A percentile compares a stretch with the other conserved stretches of the same genome.
phyloP scores from a whole-genome alignment of 2,888 invertebrate species.

The Clivina fossor region DNA sequence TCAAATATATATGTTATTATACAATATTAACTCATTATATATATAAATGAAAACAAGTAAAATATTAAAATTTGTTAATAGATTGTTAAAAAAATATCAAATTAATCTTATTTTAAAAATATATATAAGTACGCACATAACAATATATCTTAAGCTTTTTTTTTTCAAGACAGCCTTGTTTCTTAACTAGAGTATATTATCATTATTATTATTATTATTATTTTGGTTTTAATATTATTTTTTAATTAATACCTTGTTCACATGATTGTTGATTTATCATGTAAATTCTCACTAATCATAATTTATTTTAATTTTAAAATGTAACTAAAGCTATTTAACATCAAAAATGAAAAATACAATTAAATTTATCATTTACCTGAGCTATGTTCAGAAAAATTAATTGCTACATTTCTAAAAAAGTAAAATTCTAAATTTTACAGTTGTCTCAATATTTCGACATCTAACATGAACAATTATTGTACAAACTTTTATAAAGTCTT shows the following conservation, averaged over 20 bases:
- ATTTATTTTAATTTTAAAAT: conserved; percentile 9
- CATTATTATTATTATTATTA: conserved; percentile 16
- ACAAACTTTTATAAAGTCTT: not conserved
- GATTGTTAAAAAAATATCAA: too few species aligned
- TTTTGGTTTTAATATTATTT: conserved; percentile 16
- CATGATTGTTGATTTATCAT: conserved; percentile 26
- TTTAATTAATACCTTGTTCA: conserved; percentile 31
- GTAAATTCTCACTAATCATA: conserved; percentile 25
- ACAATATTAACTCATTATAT: too few species aligned
- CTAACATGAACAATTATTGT: conserved; percentile 8
- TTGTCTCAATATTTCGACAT: conserved; percentile 8
- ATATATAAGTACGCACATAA: not conserved
- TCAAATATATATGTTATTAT: too few species aligned
- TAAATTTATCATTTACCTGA: conserved; percentile 21
- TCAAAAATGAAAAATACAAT: conserved; percentile 9
- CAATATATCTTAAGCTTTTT: conserved; percentile 17
- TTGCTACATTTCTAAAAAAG: not conserved
- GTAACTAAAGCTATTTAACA: conserved; percentile 1
- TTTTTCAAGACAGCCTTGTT: conserved; percentile 23
- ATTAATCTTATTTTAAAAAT: not conserved
- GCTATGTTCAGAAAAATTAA: conserved; percentile 21
- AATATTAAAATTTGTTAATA: too few species aligned
- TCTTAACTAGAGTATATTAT: conserved; percentile 21
- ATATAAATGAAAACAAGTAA: conserved; percentile 4
- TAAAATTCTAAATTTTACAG: not conserved